Conservation (phyloP, 2,113 vertebrate genomes). For the Ranitomeya variabilis region DNA sequence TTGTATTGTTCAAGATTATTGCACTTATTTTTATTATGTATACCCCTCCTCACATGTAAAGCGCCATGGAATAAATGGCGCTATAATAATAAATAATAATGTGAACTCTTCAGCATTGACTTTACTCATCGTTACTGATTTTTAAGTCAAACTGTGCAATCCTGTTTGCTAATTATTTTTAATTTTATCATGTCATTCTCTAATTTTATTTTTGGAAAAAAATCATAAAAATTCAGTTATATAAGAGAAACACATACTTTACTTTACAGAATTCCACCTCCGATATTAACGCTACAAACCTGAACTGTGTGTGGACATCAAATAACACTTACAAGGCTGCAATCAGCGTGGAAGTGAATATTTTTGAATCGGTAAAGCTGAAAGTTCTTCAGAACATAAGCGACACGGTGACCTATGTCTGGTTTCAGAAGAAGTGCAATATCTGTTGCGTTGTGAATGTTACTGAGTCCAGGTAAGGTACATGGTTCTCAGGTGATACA, state of each 20-base stretch:
- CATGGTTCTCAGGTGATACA: background rate
- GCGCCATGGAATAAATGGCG: too few relatives aligned
- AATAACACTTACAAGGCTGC: conserved; percentile 60
- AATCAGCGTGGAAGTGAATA: conserved; percentile 61
- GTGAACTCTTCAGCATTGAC: too few relatives aligned
- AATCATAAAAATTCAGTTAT: too few relatives aligned
- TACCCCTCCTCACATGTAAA: too few relatives aligned
- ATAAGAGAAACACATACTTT: background rate
- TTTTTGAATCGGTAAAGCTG: conserved; percentile 66
- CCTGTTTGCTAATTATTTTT: too few relatives aligned
- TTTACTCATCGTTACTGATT: too few relatives aligned
- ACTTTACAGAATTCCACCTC: conserved; percentile 57
- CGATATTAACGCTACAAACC: conserved; percentile 56
- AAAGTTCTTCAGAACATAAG: conserved; percentile 66
- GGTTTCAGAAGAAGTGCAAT: conserved; percentile 62
- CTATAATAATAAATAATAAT: too few relatives aligned
- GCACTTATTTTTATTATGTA: too few relatives aligned
- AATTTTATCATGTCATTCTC: too few relatives aligned
- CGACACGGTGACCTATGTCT: conserved; percentile 62
- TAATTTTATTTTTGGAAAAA: too few relatives aligned
- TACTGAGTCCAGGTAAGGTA: conserved; percentile 44
- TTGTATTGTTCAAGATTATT: too few relatives aligned
- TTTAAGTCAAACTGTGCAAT: too few relatives aligned
- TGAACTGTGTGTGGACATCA: conserved; percentile 61
- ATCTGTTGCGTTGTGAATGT: background rate